Evolutionary conservation across 2,888 invertebrate genomes (phyloP).

Genomic region (Zootermopsis nevadensis): DNA sequence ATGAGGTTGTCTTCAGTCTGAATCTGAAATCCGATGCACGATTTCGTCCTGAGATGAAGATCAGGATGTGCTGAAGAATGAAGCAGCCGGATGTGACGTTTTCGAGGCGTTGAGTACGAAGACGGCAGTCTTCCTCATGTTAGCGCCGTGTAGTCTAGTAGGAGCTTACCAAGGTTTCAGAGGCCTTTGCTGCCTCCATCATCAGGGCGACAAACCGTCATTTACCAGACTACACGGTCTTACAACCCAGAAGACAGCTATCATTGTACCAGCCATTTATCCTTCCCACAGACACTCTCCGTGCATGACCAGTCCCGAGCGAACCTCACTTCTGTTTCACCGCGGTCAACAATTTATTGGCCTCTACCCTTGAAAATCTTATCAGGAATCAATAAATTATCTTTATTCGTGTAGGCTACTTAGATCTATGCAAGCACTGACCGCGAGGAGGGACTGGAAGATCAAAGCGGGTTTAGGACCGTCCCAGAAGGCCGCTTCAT

Average conservation of each 20-base stretch:
- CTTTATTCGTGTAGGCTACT: background rate
- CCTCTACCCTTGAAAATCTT: background rate
- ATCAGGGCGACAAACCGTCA: no score
- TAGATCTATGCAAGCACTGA: background rate
- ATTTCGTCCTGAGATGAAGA: background rate
- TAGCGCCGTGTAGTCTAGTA: no score
- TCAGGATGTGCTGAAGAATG: background rate
- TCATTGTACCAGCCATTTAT: background rate
- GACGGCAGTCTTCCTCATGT: no score
- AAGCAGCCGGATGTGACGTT: no score
- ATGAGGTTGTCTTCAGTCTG: background rate
- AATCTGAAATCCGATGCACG: conserved; percentile 14
- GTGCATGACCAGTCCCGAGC: background rate
- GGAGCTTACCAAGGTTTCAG: no score
- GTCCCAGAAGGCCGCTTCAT: background rate
- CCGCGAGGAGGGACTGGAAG: background rate
- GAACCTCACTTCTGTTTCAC: background rate
- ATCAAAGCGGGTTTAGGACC: background rate
- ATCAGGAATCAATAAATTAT: conserved; percentile 15
- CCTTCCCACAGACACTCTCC: background rate
- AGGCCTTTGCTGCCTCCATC: no score
- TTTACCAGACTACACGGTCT: no score
- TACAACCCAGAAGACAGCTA: background rate
- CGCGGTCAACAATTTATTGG: conserved; percentile 20
- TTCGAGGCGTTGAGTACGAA: no score